A percentile compares a stretch with the other conserved stretches of the same genome.
phyloP scores from a whole-genome alignment of 2,888 invertebrate genomes.

The Oxytorus armatus region DNA sequence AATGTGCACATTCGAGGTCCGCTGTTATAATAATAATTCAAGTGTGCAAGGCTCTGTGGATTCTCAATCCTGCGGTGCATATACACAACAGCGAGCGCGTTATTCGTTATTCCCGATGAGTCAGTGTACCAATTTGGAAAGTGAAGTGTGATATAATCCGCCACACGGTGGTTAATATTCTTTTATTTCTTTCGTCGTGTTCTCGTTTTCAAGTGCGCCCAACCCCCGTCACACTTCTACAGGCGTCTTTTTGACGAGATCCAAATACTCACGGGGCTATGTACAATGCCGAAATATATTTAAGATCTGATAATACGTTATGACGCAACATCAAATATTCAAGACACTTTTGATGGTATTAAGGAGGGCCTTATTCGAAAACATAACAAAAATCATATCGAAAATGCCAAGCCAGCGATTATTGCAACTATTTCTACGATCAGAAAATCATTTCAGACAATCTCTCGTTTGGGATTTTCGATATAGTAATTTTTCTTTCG shows the following conservation, averaged over 20 bases:
- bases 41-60: slow-evolving; percentile 39
- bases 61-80: slow-evolving; percentile 17
- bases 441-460: too few relatives aligned
- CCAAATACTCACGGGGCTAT: slow-evolving; percentile 68
- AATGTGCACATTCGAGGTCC: neutral
- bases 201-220: slow-evolving; percentile 60
- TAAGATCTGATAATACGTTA: neutral
- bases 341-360: slow-evolving; percentile 11
- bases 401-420: too few relatives aligned
- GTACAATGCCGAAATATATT: slow-evolving; percentile 64
- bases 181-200: slow-evolving; percentile 22
- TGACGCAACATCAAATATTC: slow-evolving; percentile 62
- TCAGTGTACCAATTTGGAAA: slow-evolving; percentile 69
- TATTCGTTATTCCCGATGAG: slow-evolving; percentile 69
- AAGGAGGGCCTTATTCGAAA: too few relatives aligned
- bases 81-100: slow-evolving; percentile 36
- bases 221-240: neutral
- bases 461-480: too few relatives aligned
- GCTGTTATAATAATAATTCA: slow-evolving; percentile 14
- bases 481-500: too few relatives aligned
- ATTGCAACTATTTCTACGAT: too few relatives aligned
- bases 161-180: slow-evolving; percentile 25
- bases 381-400: too few relatives aligned
- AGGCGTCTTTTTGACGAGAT: slow-evolving; percentile 64
- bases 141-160: slow-evolving; percentile 70